Percentiles rank a stretch among this genome's conserved stretches.
phyloP scores from a whole-genome alignment of 2,113 vertebrate species.

The Brachyhypopomus occidentalis region DNA sequence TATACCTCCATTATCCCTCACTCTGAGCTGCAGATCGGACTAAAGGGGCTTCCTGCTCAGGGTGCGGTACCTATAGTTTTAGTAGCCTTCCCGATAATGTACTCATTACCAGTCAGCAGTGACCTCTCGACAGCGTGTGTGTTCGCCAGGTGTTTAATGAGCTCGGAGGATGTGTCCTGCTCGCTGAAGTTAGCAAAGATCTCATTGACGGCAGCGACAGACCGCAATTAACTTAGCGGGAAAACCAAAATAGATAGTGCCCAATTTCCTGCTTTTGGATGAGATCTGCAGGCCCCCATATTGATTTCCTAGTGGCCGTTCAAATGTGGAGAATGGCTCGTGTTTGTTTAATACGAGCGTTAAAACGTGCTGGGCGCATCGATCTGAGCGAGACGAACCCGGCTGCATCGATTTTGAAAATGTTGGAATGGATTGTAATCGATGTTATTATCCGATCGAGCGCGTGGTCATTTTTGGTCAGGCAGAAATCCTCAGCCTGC shows the following conservation, averaged over 20 bases:
- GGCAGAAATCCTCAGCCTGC: no score
- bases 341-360: no score
- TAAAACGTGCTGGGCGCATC: no score
- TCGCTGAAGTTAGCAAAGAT: neutral
- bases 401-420: no score
- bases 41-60: neutral
- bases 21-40: neutral
- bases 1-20: neutral
- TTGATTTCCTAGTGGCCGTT: slow-evolving; percentile 39
- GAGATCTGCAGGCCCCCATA: neutral
- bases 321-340: no score
- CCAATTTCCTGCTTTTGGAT: neutral
- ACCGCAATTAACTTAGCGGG: neutral
- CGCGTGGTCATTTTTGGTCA: no score
- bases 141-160: slow-evolving; percentile 26
- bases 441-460: no score
- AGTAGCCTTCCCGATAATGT: neutral
- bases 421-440: no score
- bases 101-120: neutral
- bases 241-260: neutral
- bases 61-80: no score
- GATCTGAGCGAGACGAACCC: no score
- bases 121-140: neutral
- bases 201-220: neutral
- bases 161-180: neutral